phyloP scores from a whole-genome alignment of 2,888 invertebrate genomes.

The Brachyptera risi region DNA sequence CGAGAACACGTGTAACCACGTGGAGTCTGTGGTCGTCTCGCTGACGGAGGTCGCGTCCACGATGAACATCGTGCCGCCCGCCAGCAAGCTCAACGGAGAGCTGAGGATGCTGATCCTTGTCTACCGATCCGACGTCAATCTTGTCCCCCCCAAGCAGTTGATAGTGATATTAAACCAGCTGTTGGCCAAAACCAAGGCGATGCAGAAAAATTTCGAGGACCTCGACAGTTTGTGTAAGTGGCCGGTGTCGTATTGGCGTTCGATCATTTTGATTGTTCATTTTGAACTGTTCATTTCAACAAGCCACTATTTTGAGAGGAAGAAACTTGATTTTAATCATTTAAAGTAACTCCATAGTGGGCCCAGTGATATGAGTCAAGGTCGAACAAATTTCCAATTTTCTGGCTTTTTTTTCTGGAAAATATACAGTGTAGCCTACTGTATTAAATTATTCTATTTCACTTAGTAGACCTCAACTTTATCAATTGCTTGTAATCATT shows the following conservation, averaged over 20 bases:
- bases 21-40: conserved; percentile 59
- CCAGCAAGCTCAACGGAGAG: conserved; percentile 53
- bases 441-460: too few relatives aligned
- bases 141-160: conserved; percentile 42
- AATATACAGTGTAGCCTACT: too few relatives aligned
- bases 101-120: conserved; percentile 55
- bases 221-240: conserved; percentile 9
- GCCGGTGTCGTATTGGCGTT: neutral
- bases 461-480: too few relatives aligned
- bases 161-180: conserved; percentile 42
- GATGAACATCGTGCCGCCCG: conserved; percentile 50
- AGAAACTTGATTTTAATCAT: too few relatives aligned
- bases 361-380: too few relatives aligned
- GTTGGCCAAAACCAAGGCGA: conserved; percentile 39
- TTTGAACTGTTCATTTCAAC: too few relatives aligned
- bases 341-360: too few relatives aligned
- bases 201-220: conserved; percentile 36
- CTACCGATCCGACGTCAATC: conserved; percentile 46
- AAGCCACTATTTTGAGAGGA: too few relatives aligned
- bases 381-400: too few relatives aligned
- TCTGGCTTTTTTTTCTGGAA: too few relatives aligned
- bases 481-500: too few relatives aligned
- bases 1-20: conserved; percentile 56
- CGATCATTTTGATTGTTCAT: too few relatives aligned
- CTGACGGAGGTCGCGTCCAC: conserved; percentile 50